Evolutionary conservation across 2,113 vertebrate species (phyloP).

Genomic region (Spea multiplicata): DNA sequence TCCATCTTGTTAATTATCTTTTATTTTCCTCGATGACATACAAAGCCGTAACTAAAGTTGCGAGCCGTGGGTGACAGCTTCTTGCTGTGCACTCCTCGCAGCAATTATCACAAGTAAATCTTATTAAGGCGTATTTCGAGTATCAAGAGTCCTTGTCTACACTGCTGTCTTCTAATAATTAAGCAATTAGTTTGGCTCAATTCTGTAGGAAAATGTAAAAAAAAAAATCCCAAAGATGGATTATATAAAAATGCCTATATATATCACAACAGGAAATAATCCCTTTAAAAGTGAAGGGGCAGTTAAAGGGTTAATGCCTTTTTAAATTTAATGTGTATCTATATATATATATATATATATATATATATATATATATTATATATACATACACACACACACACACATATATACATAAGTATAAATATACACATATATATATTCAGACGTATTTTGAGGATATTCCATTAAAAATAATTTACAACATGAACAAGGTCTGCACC

Average conservation of each 20-base stretch:
- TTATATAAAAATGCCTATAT: not conserved
- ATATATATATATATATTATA: no score
- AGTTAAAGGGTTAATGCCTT: no score
- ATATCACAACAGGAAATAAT: no score
- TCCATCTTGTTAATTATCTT: conserved; percentile 37
- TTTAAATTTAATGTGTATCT: no score
- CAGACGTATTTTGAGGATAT: no score
- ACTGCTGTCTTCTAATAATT: conserved; percentile 27
- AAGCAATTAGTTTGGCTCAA: conserved; percentile 29
- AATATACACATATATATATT: no score
- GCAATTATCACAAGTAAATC: conserved; percentile 40
- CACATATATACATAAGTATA: no score
- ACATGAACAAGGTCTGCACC: no score
- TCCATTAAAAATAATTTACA: no score
- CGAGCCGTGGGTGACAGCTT: conserved; percentile 35
- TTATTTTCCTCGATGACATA: conserved; percentile 18
- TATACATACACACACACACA: no score
- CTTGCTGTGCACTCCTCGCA: not conserved
- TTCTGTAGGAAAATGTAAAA: conserved; percentile 11
- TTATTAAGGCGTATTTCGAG: conserved; percentile 48
- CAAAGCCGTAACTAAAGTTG: conserved; percentile 33
- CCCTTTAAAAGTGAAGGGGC: no score
- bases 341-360: no score
- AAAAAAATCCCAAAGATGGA: not conserved
- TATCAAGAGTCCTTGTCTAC: conserved; percentile 48